Conservation (phyloP, 2,888 invertebrate species). For the Cabera pusaria region DNA sequence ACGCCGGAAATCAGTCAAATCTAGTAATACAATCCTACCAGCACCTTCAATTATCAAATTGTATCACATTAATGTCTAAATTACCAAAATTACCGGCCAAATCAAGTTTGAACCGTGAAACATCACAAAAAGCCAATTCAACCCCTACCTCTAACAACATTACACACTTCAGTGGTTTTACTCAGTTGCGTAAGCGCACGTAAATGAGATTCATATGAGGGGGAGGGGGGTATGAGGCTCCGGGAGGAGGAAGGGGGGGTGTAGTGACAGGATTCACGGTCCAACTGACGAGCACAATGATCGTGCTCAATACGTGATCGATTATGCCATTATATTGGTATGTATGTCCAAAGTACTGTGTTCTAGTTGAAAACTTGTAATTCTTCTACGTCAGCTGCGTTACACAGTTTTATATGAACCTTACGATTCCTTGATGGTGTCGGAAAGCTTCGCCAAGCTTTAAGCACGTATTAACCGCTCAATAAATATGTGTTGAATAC, state of each 20-base stretch:
- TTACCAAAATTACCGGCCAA: conserved; percentile 11
- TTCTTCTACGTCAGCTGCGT: conserved; percentile 18
- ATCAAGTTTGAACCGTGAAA: conserved; percentile 19
- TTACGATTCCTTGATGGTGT: too few species aligned
- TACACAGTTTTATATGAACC: too few species aligned
- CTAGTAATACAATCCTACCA: too few species aligned
- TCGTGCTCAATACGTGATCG: conserved; percentile 79
- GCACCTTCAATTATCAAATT: conserved; percentile 1
- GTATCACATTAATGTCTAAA: conserved; percentile 7
- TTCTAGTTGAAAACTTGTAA: conserved; percentile 24
- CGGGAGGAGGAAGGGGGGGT: conserved; percentile 28
- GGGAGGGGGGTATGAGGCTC: conserved; percentile 43
- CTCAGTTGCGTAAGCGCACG: conserved; percentile 77
- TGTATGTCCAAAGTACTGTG: conserved; percentile 37
- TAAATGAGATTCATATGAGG: conserved; percentile 76
- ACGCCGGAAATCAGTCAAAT: too few species aligned
- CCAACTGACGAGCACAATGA: conserved; percentile 78
- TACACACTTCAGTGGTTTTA: conserved; percentile 68
- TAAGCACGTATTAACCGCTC: too few species aligned
- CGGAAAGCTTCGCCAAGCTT: too few species aligned
- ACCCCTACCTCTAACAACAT: conserved; percentile 61
- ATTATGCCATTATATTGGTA: conserved; percentile 72
- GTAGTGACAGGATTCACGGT: conserved; percentile 81
- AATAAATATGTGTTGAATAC: too few species aligned
- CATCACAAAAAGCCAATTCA: conserved; percentile 25